Conservation (phyloP, 2,113 vertebrate genomes). For the Macaca nemestrina region DNA sequence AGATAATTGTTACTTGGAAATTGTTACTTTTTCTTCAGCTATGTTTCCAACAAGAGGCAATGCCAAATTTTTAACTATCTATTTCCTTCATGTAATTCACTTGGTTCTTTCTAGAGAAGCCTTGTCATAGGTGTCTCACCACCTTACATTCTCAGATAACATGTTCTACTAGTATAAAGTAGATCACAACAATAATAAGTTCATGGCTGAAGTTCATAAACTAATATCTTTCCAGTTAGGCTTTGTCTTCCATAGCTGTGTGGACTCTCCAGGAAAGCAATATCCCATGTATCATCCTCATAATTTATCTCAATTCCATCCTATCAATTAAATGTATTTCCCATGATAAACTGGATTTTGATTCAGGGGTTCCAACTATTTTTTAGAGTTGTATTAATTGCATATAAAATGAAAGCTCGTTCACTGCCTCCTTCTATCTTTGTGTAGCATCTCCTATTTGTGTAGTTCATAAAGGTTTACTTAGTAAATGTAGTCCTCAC, state of each 20-base stretch:
- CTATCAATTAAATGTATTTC: neutral
- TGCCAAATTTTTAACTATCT: neutral
- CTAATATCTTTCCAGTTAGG: neutral
- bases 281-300: rapidly evolving
- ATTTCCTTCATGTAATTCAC: neutral
- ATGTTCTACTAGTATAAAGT: neutral
- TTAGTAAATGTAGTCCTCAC: neutral
- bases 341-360: neutral
- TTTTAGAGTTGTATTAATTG: neutral
- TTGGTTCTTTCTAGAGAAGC: neutral
- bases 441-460: neutral
- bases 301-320: neutral
- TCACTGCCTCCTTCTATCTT: neutral
- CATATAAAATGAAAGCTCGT: neutral
- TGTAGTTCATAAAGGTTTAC: neutral
- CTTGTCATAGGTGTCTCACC: neutral
- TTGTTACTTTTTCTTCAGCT: conserved; percentile 30
- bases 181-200: neutral
- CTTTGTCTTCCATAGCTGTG: neutral
- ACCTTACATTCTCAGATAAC: neutral
- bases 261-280: neutral
- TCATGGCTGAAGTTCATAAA: neutral
- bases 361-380: neutral
- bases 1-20: conserved; percentile 72
- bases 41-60: neutral